Evolutionary conservation across 2,888 invertebrate species (phyloP), one percentile per base, ranked within the genome.

Genomic region (Poecilobothrus nobilitatus): DNA sequence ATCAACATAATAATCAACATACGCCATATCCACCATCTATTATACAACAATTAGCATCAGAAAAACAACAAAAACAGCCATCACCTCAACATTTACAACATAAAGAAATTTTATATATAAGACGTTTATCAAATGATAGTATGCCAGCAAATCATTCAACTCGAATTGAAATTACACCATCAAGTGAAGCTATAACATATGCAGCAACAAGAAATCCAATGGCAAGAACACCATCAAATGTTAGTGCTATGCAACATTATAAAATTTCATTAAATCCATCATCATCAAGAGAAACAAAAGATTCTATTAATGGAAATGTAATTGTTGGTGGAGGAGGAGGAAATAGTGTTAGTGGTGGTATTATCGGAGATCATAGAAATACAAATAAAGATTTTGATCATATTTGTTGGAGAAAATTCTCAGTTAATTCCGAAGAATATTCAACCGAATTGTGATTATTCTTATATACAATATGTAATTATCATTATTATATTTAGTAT

Each of bases 391-490:
- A 75, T 61, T 76, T 76, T 6, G 84, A 83, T 72, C 85, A 85
- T 73, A 84, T 85, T 69, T 85, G 85, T 76, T 84, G 85, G 80
- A 80, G 84, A 70, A 84, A 80, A 73, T 79, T 81, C 73, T 78
- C 81, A 27, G 78, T 80, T 61, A 81, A 80, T 75, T 77, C 81
- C 68, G 79, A 81, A 74, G 82, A 82, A 71, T 82, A 80, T 75
- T 81, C 82, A 68, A 82, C 82, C 67, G 82, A 82, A 77, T 77
- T 82, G 79, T 82, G 76, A 79, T 72, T 71, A 37, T 41, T 27
- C 27, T 27, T 27, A 27, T 27, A n/a, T n/a, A n/a, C n/a, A n/a
- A n/a, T n/a, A n/a, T n/a, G n/a, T n/a, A 27, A 27, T 27, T 27
- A 27, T 27, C 27, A 27, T 2, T 27, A n/a, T n/a, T n/a, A n/a